These are phyloP conservation scores for Heliocidaris erythrogramma DNA, from an alignment of 35 echinoderm and acorn worm genomes.

Conservation along the genomic window DNA sequence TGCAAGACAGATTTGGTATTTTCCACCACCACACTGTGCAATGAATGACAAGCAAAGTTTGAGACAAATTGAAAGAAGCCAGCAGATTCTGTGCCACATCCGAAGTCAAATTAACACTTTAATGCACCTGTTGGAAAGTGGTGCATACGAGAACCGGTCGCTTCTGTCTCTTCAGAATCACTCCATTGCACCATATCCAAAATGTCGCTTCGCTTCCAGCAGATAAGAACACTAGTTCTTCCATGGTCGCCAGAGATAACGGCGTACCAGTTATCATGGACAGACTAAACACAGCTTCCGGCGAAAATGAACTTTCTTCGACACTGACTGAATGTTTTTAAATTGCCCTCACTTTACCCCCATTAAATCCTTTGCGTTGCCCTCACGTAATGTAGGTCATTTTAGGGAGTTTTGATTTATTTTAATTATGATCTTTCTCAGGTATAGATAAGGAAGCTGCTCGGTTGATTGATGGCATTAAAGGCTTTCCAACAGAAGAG, in stretches of 20 bases:
- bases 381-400: constrained; percentile 1
- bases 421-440: background rate
- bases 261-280: background rate
- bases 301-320: constrained; percentile 1
- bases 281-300: background rate
- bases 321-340: constrained; percentile 1
- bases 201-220: background rate
- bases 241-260: background rate
- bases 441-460: background rate
- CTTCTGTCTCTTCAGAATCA: background rate
- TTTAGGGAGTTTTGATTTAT: background rate
- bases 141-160: background rate
- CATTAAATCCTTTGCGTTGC: background rate
- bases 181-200: background rate
- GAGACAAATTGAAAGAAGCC: background rate
- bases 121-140: background rate
- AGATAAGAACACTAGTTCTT: background rate
- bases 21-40: background rate
- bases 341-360: constrained; percentile 1
- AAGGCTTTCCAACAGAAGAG: background rate
- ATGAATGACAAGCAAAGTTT: constrained; percentile 8
- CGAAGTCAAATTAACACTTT: background rate
- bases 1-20: background rate
- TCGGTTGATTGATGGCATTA: background rate
- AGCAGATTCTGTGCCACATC: constrained; percentile 8